Evolutionary conservation across 2,797 vertebrate species (phyloP).

Genomic region (Alauda arvensis): DNA sequence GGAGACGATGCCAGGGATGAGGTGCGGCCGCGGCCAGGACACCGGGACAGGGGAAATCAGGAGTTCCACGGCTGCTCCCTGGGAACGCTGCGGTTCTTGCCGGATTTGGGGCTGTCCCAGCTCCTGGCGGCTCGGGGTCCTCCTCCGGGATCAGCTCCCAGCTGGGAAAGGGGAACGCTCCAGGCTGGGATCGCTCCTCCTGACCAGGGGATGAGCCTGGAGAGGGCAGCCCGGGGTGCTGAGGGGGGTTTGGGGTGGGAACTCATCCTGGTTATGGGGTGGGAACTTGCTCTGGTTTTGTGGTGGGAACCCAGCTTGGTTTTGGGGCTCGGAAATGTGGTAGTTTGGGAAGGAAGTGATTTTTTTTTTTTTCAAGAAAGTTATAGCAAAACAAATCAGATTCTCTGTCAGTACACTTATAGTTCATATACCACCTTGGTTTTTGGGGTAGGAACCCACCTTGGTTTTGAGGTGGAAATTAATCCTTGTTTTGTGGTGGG

Average conservation of each 20-base stretch:
- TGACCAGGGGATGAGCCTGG: rapidly evolving
- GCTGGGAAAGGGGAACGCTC: rapidly evolving
- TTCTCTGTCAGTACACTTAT: too few species aligned
- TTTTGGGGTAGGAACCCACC: neutral
- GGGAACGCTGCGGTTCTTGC: rapidly evolving
- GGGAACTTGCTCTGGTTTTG: rapidly evolving
- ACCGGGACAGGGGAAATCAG: neutral
- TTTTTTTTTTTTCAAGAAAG: too few species aligned
- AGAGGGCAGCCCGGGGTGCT: neutral
- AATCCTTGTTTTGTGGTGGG: rapidly evolving
- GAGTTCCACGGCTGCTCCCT: neutral
- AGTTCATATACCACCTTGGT: rapidly evolving
- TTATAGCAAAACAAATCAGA: too few species aligned
- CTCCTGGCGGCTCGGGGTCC: neutral
- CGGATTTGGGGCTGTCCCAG: neutral
- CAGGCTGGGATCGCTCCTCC: neutral
- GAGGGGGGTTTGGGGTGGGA: neutral
- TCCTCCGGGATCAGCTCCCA: neutral
- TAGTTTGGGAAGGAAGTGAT: too few species aligned
- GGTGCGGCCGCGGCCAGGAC: neutral
- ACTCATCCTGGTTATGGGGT: rapidly evolving
- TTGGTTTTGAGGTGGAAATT: neutral
- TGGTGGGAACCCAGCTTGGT: neutral
- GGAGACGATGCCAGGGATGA: neutral
- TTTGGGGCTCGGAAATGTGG: neutral